phyloP scores from a whole-genome alignment of 2,888 invertebrate genomes.

The Dolomedes plantarius region DNA sequence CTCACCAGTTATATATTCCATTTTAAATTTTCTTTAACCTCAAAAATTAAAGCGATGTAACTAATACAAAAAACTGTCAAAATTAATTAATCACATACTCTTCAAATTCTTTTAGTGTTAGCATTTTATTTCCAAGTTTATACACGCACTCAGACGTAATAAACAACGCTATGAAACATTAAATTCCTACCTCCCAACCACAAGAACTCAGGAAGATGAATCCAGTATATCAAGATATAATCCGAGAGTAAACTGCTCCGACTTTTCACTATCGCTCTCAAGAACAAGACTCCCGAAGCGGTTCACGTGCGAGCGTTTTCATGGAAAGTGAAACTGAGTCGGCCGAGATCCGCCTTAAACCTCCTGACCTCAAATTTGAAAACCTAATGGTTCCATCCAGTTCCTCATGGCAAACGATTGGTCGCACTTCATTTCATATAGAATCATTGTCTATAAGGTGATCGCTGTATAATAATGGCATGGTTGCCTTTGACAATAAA shows the following conservation, averaged over 20 bases:
- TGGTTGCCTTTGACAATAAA: no score
- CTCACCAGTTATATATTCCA: no score
- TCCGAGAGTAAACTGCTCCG: neutral
- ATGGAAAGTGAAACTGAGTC: conserved; percentile 5
- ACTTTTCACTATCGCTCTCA: neutral
- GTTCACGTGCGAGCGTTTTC: conserved; percentile 3
- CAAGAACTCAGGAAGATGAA: neutral
- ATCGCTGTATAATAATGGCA: no score
- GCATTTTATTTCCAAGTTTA: no score
- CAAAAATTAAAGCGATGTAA: no score
- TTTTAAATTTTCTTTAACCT: no score
- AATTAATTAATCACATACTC: no score
- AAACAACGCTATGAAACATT: no score
- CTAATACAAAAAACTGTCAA: no score
- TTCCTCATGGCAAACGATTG: conserved; percentile 19
- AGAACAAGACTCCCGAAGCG: neutral
- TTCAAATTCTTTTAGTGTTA: no score
- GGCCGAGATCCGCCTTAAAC: conserved; percentile 12
- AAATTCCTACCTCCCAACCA: neutral
- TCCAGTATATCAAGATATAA: neutral
- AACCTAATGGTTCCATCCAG: neutral
- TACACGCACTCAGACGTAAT: no score
- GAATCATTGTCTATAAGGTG: neutral
- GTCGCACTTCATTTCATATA: conserved; percentile 15
- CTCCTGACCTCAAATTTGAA: conserved; percentile 20